Percentiles rank a stretch among this genome's conserved stretches.
Evolutionary conservation across 2,113 vertebrate genomes (phyloP).

Genomic region (Uropsilus gracilis): DNA sequence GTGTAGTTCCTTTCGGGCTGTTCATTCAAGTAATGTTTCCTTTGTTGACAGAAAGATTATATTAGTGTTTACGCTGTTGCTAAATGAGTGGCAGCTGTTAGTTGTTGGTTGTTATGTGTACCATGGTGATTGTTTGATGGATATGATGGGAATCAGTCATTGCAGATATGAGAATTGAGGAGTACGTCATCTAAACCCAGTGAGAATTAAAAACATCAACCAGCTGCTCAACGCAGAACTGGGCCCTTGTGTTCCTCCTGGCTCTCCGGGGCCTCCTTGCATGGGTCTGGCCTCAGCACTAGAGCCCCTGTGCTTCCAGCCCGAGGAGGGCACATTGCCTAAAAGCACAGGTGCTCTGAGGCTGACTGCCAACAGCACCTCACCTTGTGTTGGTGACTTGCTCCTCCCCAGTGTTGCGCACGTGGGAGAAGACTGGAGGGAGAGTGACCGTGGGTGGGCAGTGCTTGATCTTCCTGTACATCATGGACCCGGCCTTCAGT

Average conservation of each 20-base stretch:
- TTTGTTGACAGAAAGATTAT: background rate
- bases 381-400: background rate
- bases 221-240: background rate
- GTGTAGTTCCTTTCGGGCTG: background rate
- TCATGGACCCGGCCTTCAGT: background rate
- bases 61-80: background rate
- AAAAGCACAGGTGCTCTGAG: background rate
- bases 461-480: background rate
- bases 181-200: no score
- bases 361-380: background rate
- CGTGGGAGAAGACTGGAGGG: background rate
- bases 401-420: background rate
- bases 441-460: background rate
- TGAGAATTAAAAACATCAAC: background rate
- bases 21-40: background rate
- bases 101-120: accelerated
- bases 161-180: background rate
- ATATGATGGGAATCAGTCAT: background rate
- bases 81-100: background rate
- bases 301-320: background rate
- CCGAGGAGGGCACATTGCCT: no score
- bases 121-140: no score
- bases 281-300: background rate
- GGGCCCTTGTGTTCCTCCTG: background rate
- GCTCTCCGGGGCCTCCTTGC: background rate